Base-by-base conservation (phyloP, 1,140 invertebrate species). In the Euwallacea fornicatus region DNA sequence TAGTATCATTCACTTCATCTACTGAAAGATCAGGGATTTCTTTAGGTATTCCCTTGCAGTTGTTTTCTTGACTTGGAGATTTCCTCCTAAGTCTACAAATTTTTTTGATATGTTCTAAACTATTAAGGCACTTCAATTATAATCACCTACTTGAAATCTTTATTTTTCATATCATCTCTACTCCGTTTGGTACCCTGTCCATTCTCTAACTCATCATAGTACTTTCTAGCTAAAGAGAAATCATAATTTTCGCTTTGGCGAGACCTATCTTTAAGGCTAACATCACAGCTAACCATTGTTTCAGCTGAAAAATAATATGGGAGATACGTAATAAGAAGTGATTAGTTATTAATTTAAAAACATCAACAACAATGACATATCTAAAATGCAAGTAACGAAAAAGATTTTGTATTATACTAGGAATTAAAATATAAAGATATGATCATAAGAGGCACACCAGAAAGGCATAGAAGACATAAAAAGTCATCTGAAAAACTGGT, bases 181-280 rank as follows among this genome's bases (percentile, higher is more conserved):
- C 83, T 88, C 75, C 88, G 82, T 82, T 90, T 90, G 66, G 84
- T 85, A 46, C 79, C 82, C 77, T 81, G 50, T 75, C 78, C 7
- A 16, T 44, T 58, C 16, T 81, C 78, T 2, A 79, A 53, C 4
- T 76, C 47, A 43, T 58, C 69, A 64, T 73, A 68, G 55, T 56
- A 71, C 63, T 68, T 73, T 42, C 47, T 58, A 54, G 72, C 69
- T 55, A 73, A 41, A 10, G 65, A 66, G 73, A 84, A 85, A 76
- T 87, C 84, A 74, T 89, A 89, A 79, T 83, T 86, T 73, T 89
- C 88, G 0, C 88, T 86, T 77, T 82, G 85, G 15, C 88, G 81
- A 70, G 83, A 85, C 55, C 83, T 82, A 74, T 83, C 79, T 70
- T 80, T 85, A 55, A 82, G 82, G 2, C 83, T 87, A 10, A 88